Evolutionary conservation across 2,113 vertebrate species (phyloP).

Genomic region (Gasterosteus aculeatus): DNA sequence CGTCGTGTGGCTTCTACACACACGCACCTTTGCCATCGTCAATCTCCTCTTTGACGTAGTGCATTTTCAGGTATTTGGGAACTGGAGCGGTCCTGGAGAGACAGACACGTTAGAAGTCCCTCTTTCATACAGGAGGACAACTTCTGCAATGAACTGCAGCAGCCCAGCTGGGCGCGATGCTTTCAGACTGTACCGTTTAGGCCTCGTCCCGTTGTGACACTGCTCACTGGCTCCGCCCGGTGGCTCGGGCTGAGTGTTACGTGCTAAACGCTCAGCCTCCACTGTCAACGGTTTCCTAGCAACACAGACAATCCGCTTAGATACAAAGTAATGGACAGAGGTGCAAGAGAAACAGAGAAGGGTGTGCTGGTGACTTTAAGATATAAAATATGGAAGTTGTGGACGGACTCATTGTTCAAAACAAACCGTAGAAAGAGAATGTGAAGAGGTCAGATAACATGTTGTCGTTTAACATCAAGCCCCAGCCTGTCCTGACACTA

Average conservation of each 20-base stretch:
- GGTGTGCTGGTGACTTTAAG: constrained; percentile 8
- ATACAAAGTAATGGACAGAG: constrained; percentile 25
- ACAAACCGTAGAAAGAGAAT: not conserved
- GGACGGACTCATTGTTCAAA: not conserved
- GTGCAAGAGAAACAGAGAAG: constrained; percentile 22
- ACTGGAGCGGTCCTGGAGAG: constrained; percentile 78
- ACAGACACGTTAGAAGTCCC: not conserved
- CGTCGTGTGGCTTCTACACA: not conserved
- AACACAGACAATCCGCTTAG: constrained; percentile 66
- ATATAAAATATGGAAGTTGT: not conserved
- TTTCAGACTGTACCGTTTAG: constrained; percentile 71
- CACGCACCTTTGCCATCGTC: constrained; percentile 83
- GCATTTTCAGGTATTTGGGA: constrained; percentile 86
- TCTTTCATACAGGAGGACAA: not conserved
- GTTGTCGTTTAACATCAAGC: not conserved
- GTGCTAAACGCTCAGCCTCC: constrained; percentile 76
- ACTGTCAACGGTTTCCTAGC: constrained; percentile 68
- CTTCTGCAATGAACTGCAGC: not conserved
- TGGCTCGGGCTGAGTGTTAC: constrained; percentile 75
- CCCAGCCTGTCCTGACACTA: no score
- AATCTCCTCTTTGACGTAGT: constrained; percentile 86
- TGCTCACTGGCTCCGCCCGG: constrained; percentile 71
- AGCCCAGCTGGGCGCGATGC: not conserved
- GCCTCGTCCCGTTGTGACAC: constrained; percentile 71
- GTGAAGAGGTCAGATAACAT: not conserved